Conservation (phyloP, 2,113 vertebrate genomes). For the Gadus macrocephalus region DNA sequence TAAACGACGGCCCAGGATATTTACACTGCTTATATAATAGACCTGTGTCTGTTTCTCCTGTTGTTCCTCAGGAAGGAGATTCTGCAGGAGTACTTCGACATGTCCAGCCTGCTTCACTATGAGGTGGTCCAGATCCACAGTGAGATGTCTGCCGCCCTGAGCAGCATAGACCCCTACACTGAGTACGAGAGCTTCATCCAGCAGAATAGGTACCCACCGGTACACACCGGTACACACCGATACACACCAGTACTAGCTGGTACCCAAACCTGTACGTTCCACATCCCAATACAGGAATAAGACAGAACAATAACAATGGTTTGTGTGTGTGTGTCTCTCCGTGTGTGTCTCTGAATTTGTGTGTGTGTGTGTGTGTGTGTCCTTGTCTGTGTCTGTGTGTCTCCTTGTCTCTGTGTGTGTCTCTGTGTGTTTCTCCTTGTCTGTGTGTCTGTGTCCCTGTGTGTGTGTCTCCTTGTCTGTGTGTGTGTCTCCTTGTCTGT, state of each 20-base stretch:
- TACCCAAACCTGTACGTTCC: too few relatives aligned
- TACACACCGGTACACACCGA: too few relatives aligned
- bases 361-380: too few relatives aligned
- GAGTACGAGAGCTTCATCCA: slow-evolving; percentile 86
- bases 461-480: not conserved
- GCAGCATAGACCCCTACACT: slow-evolving; percentile 73
- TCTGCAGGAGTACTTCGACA: slow-evolving; percentile 85
- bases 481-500: slow-evolving; percentile 7
- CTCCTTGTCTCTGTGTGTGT: too few relatives aligned
- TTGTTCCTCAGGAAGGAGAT: slow-evolving; percentile 80
- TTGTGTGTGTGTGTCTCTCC: too few relatives aligned
- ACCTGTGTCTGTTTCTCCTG: not conserved
- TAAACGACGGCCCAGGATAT: too few relatives aligned
- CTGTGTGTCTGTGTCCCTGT: too few relatives aligned
- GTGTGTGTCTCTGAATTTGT: too few relatives aligned
- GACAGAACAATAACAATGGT: too few relatives aligned
- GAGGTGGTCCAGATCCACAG: slow-evolving; percentile 80
- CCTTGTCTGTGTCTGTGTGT: slow-evolving; percentile 8
- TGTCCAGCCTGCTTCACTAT: slow-evolving; percentile 85
- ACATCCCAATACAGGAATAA: too few relatives aligned
- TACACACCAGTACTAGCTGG: too few relatives aligned
- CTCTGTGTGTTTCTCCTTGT: not conserved
- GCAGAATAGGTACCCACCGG: slow-evolving; percentile 76
- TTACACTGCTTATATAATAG: too few relatives aligned
- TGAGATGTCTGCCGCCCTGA: slow-evolving; percentile 75